A percentile compares a stretch with the other conserved stretches of the same genome.
phyloP scores from a whole-genome alignment of 2,113 vertebrate genomes.

The Calypte anna region DNA sequence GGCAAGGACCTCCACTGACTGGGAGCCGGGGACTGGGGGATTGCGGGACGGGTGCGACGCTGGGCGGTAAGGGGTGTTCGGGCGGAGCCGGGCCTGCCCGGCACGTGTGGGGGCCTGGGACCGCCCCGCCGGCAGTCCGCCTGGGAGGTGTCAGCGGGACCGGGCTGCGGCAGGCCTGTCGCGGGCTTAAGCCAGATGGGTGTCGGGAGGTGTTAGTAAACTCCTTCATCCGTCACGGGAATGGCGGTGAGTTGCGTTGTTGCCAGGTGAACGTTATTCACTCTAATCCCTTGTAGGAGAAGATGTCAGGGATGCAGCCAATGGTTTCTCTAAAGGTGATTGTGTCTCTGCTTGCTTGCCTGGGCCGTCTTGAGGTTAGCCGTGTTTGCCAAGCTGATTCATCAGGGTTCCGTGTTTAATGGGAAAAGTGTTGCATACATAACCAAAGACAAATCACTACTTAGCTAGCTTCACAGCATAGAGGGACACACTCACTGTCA shows the following conservation, averaged over 20 bases:
- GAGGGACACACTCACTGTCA: not conserved
- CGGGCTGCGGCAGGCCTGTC: rapidly evolving
- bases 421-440: not conserved
- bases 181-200: too few species aligned
- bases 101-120: rapidly evolving
- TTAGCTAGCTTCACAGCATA: not conserved
- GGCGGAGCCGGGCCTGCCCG: rapidly evolving
- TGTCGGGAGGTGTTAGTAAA: not conserved
- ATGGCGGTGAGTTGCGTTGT: not conserved
- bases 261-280: not conserved
- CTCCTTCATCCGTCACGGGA: too few species aligned
- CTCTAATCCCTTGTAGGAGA: not conserved
- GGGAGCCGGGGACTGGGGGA: not conserved
- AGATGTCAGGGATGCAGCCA: rapidly evolving
- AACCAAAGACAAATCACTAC: not conserved
- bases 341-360: rapidly evolving
- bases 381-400: rapidly evolving
- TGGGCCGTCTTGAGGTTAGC: rapidly evolving
- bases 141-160: not conserved
- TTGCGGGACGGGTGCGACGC: too few species aligned
- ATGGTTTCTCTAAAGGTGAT: not conserved
- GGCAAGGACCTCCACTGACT: not conserved
- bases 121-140: too few species aligned
- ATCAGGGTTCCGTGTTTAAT: not conserved
- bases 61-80: rapidly evolving